Conservation (phyloP, 2,797 vertebrate genomes). For the Epinephelus coioides region DNA sequence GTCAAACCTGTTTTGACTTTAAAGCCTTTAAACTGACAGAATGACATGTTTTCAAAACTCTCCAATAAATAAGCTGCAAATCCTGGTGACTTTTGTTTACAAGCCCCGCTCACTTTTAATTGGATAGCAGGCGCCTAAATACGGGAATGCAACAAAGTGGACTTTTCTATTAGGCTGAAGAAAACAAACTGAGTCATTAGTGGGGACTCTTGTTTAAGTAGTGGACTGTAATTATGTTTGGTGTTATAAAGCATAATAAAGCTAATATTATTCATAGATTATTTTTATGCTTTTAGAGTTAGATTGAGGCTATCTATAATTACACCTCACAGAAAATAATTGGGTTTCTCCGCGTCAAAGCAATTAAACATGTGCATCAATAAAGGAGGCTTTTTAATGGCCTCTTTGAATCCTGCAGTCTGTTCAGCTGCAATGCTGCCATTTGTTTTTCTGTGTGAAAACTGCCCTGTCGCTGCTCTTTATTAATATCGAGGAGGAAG, state of each 20-base stretch:
- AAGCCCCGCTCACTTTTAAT: constrained; percentile 36
- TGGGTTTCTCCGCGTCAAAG: constrained; percentile 35
- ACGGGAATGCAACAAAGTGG: background rate
- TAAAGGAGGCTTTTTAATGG: constrained; percentile 20
- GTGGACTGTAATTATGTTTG: constrained; percentile 24
- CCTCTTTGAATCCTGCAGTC: background rate
- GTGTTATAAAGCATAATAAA: constrained; percentile 5
- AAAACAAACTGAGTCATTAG: background rate
- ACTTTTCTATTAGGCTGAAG: background rate
- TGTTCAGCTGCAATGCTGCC: background rate
- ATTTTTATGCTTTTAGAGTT: background rate
- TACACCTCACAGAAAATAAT: constrained; percentile 51
- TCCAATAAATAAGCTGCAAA: constrained; percentile 10
- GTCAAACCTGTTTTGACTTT: constrained; percentile 7
- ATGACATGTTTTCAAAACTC: constrained; percentile 24
- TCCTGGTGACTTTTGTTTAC: constrained; percentile 28
- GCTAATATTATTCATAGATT: background rate
- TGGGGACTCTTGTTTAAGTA: background rate
- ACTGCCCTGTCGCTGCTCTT: background rate
- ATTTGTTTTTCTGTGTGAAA: background rate
- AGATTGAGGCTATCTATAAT: constrained; percentile 51
- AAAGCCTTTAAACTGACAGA: constrained; percentile 26
- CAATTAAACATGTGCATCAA: constrained; percentile 36
- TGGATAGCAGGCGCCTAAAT: background rate
- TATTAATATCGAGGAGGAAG: constrained; percentile 4